Conservation (phyloP, 2,113 vertebrate species). For the Pseudorhombus dupliciocellatus region DNA sequence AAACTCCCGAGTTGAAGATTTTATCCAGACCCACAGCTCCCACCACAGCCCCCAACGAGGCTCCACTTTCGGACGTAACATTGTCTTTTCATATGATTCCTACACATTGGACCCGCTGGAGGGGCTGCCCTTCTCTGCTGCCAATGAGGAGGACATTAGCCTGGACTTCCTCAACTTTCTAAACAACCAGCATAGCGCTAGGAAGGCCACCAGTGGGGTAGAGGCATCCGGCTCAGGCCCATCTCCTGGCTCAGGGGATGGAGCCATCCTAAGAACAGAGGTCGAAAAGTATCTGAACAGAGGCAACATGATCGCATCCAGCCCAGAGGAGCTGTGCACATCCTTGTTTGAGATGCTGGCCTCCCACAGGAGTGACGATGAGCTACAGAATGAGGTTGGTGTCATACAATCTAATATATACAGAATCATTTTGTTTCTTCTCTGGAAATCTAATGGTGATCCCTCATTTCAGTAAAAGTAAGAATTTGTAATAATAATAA, state of each 20-base stretch:
- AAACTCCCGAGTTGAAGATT: conserved; percentile 83
- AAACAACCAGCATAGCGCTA: conserved; percentile 80
- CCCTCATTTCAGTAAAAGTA: too few relatives aligned
- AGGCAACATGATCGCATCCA: conserved; percentile 86
- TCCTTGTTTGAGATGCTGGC: conserved; percentile 96
- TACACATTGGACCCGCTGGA: conserved; percentile 88
- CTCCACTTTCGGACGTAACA: conserved; percentile 87
- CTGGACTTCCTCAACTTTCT: conserved; percentile 90
- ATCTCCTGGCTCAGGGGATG: conserved; percentile 57
- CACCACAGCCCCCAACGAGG: conserved; percentile 54
- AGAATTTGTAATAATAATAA: too few relatives aligned
- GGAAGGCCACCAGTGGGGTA: conserved; percentile 64
- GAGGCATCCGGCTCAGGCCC: conserved; percentile 70
- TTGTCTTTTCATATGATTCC: conserved; percentile 91
- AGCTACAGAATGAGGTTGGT: conserved; percentile 92
- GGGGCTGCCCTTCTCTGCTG: conserved; percentile 77
- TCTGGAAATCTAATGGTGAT: too few relatives aligned
- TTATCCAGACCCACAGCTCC: conserved; percentile 81
- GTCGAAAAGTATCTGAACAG: conserved; percentile 90
- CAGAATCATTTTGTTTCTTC: not conserved
- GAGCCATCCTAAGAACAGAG: conserved; percentile 85
- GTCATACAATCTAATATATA: not conserved
- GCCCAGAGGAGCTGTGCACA: conserved; percentile 91
- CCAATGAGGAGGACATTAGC: conserved; percentile 65
- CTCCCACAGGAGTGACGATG: conserved; percentile 90